Percentiles rank a stretch among this genome's conserved stretches.
Conservation (phyloP, 2,113 vertebrate species). For the Percina caprodes region DNA sequence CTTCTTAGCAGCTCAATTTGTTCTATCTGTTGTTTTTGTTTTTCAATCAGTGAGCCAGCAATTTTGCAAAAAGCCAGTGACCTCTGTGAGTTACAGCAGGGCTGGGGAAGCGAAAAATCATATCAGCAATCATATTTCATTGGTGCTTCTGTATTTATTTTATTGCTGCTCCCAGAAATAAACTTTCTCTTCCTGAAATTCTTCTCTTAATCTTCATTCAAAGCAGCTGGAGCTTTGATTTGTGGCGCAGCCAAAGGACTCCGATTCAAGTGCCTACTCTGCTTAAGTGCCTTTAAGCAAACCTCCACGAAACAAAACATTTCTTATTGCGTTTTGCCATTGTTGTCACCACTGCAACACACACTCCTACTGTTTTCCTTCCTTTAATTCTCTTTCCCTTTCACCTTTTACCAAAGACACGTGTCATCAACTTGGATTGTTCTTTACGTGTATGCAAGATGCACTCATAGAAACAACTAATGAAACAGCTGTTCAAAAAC, state of each 20-base stretch:
- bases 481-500: constrained; percentile 37
- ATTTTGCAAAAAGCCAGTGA: constrained; percentile 20
- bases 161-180: constrained; percentile 38
- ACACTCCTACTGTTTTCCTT: background rate
- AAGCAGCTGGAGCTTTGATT: constrained; percentile 18
- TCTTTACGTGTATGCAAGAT: constrained; percentile 32
- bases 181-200: constrained; percentile 23
- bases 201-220: constrained; percentile 15
- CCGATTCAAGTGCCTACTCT: background rate
- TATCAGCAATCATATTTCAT: constrained; percentile 10
- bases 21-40: background rate
- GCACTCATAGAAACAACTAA: constrained; percentile 28
- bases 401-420: constrained; percentile 33
- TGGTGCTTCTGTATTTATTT: constrained; percentile 33
- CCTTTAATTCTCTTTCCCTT: constrained; percentile 19
- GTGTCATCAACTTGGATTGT: constrained; percentile 27
- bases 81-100: constrained; percentile 22
- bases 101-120: background rate
- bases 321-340: background rate
- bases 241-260: constrained; percentile 12
- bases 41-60: background rate
- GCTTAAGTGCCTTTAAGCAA: constrained; percentile 17
- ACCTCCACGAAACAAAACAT: background rate
- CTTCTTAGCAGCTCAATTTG: constrained; percentile 1
- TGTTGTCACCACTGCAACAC: background rate